These are phyloP conservation scores for Thysanoteuthis rhombus DNA, from an alignment of 2,888 invertebrate species.

Conservation along the genomic window DNA sequence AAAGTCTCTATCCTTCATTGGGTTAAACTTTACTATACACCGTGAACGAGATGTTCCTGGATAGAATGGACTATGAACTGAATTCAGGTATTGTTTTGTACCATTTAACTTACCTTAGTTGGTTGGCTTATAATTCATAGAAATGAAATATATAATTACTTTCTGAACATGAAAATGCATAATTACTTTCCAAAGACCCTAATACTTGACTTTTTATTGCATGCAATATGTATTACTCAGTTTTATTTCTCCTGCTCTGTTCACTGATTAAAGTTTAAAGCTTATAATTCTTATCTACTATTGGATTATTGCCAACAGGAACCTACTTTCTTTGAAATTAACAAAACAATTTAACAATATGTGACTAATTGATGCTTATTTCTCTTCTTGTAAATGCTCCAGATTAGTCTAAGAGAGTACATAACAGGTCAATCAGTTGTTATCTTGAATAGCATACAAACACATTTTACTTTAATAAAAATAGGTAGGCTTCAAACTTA, in stretches of 20 bases:
- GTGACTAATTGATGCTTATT: not conserved
- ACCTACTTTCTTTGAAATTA: not conserved
- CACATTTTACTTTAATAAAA: not conserved
- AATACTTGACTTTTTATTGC: not conserved
- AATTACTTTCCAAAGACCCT: too few species aligned
- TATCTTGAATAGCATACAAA: not conserved
- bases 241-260: not conserved
- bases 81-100: too few species aligned
- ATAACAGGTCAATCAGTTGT: not conserved
- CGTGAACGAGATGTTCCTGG: too few species aligned
- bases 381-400: not conserved
- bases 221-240: not conserved
- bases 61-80: too few species aligned
- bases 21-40: too few species aligned
- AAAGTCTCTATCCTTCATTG: too few species aligned
- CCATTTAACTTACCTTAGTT: too few species aligned
- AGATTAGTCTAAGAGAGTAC: not conserved
- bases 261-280: not conserved
- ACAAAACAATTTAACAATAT: not conserved
- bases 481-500: not conserved
- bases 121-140: too few species aligned
- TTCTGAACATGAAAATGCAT: too few species aligned
- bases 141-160: too few species aligned
- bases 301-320: not conserved
- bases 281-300: not conserved